A percentile compares a stretch with the other conserved stretches of the same genome.
Conservation (phyloP, 1,140 invertebrate genomes). For the Mamestra configurata region DNA sequence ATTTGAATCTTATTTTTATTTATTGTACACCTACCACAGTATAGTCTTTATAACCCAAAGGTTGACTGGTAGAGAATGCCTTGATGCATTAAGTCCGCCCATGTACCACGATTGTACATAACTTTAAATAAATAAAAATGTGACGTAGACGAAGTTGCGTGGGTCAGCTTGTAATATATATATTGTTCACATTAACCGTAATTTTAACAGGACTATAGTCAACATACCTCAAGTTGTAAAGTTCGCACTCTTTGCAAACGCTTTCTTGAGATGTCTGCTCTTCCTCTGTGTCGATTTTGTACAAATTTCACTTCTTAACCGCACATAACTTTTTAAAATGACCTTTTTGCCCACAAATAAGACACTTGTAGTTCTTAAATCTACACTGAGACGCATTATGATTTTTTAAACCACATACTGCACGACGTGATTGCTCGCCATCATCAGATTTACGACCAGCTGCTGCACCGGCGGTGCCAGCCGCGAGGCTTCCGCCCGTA, state of each 20-base stretch:
- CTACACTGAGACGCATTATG: background rate
- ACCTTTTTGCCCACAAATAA: background rate
- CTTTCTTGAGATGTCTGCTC: background rate
- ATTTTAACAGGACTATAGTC: background rate
- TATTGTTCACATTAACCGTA: background rate
- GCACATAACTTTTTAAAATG: background rate
- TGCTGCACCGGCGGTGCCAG: background rate
- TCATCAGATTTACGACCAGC: too few relatives aligned
- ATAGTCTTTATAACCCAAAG: too few relatives aligned
- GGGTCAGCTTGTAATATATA: too few relatives aligned
- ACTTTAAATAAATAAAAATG: too few relatives aligned
- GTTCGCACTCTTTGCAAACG: background rate
- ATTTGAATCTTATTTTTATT: too few relatives aligned
- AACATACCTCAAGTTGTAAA: background rate
- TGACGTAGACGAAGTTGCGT: too few relatives aligned
- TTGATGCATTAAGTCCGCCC: too few relatives aligned
- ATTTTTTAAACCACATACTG: background rate
- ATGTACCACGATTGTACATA: too few relatives aligned
- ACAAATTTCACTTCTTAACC: background rate
- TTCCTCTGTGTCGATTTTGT: background rate
- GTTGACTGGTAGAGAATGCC: too few relatives aligned
- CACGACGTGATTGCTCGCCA: background rate
- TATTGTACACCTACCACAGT: too few relatives aligned
- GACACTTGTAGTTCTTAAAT: constrained; percentile 2
- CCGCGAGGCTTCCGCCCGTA: background rate